A percentile compares a stretch with the other conserved stretches of the same genome.
These are phyloP conservation scores for Hymenopus coronatus DNA, from an alignment of 2,888 invertebrate genomes.

Conservation along the genomic window DNA sequence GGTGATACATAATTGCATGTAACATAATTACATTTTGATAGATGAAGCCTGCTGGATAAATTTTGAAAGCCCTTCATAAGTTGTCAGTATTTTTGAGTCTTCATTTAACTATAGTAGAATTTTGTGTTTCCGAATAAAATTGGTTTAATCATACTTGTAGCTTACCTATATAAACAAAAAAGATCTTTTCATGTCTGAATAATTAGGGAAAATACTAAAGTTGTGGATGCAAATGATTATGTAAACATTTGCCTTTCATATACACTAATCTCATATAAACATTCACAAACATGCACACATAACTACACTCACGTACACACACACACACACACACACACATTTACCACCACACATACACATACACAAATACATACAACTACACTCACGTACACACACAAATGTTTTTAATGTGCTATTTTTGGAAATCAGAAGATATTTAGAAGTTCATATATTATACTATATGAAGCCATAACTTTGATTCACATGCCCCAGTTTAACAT, in stretches of 20 bases:
- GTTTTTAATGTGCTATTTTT: slow-evolving; percentile 32
- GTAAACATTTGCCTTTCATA: slow-evolving; percentile 12
- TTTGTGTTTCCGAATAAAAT: background rate
- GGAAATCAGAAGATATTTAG: slow-evolving; percentile 25
- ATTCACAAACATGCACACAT: background rate
- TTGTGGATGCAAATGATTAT: slow-evolving; percentile 13
- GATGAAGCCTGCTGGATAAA: background rate
- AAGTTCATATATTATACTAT: slow-evolving; percentile 20
- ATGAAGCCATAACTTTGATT: slow-evolving; percentile 18
- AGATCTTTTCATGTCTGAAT: slow-evolving; percentile 11
- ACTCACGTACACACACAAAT: slow-evolving; percentile 5
- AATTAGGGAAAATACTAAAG: slow-evolving; percentile 16
- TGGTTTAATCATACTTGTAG: background rate
- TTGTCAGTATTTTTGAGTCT: background rate
- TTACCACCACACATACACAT: background rate
- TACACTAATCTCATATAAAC: background rate
- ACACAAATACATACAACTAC: background rate
- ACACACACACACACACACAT: background rate
- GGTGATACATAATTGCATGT: background rate
- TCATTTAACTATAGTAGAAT: background rate
- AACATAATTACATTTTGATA: background rate
- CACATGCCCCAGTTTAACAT: slow-evolving; percentile 14
- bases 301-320: background rate
- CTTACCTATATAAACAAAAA: background rate
- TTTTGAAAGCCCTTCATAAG: background rate